These are phyloP conservation scores for Astreopora myriophthalma DNA, from an alignment of 64 coral and sea anemone species.

Conservation along the genomic window DNA sequence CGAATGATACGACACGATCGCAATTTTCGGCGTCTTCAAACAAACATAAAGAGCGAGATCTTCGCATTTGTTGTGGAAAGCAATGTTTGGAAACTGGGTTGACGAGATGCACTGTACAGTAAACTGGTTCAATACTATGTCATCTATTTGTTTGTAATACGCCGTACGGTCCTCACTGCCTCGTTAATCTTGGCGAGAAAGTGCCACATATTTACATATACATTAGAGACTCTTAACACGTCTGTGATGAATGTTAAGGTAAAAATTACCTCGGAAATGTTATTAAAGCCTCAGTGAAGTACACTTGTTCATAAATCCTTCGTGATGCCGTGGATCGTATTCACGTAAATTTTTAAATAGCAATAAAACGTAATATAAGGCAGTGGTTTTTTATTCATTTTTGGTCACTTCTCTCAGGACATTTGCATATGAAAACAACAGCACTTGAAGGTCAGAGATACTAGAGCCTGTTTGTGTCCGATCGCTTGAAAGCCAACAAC, in stretches of 20 bases:
- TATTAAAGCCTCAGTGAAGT: no score
- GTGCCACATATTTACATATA: slow-evolving; percentile 23
- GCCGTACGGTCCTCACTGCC: neutral
- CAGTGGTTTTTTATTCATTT: slow-evolving; percentile 9
- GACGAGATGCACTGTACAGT: no score
- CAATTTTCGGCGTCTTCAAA: no score
- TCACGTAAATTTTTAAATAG: neutral
- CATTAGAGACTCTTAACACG: neutral
- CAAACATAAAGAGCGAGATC: neutral
- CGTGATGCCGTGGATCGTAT: neutral
- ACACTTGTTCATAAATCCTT: neutral
- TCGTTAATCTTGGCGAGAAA: neutral
- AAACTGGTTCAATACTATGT: neutral
- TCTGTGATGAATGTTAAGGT: neutral
- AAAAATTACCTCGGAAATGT: no score
- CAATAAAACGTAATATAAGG: neutral
- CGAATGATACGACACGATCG: neutral
- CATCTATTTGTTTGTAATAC: neutral
- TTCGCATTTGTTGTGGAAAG: neutral
- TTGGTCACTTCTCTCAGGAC: neutral
- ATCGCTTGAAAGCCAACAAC: neutral
- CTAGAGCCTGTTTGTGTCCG: neutral
- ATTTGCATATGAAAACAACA: slow-evolving; percentile 35
- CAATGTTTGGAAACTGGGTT: neutral
- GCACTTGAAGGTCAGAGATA: neutral